Conservation (phyloP, 1,140 invertebrate species). For the Monomorium pharaonis region DNA sequence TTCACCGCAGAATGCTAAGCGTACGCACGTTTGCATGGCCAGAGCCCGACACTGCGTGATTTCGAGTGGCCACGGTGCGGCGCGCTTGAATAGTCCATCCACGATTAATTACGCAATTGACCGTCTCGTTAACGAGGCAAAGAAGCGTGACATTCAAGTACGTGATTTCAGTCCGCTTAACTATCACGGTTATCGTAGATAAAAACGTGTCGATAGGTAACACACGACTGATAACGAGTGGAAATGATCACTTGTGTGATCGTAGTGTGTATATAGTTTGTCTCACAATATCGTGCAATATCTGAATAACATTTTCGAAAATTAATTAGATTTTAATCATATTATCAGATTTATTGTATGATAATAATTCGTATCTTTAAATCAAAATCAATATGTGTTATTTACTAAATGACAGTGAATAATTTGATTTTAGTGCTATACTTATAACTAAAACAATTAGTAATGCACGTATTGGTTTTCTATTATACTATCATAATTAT, state of each 20-base stretch:
- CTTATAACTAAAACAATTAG: no score
- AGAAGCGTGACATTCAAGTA: constrained; percentile 21
- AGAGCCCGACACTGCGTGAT: constrained; percentile 24
- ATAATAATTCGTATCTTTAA: no score
- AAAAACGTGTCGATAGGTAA: background rate
- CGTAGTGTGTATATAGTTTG: background rate
- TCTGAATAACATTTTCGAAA: background rate
- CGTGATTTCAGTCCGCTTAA: background rate
- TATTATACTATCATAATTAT: no score
- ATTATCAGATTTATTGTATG: no score
- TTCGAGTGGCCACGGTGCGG: constrained; percentile 16
- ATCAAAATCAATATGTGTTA: no score
- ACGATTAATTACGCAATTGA: constrained; percentile 57
- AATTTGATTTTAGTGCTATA: no score
- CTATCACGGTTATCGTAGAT: background rate
- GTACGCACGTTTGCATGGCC: background rate
- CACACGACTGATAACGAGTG: background rate
- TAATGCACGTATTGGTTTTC: no score
- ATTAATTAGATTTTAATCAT: background rate
- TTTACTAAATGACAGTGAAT: no score
- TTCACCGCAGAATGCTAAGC: constrained; percentile 10
- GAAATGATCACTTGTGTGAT: background rate
- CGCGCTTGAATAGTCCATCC: constrained; percentile 21
- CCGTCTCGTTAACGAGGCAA: constrained; percentile 32
- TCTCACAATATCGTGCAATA: background rate